These are phyloP conservation scores for Paramormyrops kingsleyae DNA, from an alignment of 2,113 vertebrate genomes.

Conservation along the genomic window DNA sequence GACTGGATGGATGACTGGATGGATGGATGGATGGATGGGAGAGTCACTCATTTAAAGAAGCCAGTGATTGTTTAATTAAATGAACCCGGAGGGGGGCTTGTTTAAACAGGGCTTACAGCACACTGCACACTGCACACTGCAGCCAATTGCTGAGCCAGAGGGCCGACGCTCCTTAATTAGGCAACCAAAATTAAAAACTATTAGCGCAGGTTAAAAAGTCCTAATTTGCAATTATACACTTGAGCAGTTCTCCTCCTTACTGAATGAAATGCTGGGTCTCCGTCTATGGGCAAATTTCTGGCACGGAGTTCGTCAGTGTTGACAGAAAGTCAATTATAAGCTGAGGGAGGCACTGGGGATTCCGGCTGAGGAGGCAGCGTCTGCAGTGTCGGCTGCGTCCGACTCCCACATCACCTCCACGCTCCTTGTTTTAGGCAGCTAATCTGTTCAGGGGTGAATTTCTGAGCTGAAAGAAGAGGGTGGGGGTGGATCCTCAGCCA, in stretches of 20 bases:
- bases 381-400: background rate
- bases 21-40: background rate
- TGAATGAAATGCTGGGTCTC: conserved; percentile 8
- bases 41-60: background rate
- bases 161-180: background rate
- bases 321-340: conserved; percentile 10
- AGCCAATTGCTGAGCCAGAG: background rate
- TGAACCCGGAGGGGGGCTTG: background rate
- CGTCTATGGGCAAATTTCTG: background rate
- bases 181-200: conserved; percentile 18
- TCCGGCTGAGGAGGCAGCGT: background rate
- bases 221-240: conserved; percentile 25
- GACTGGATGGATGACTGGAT: background rate
- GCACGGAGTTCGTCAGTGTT: background rate
- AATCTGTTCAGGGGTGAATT: background rate
- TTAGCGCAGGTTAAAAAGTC: conserved; percentile 25
- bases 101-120: background rate
- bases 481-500: background rate
- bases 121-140: background rate
- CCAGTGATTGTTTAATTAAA: conserved; percentile 13
- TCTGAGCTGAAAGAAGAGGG: background rate
- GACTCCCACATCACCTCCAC: background rate
- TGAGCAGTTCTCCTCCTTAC: conserved; percentile 13
- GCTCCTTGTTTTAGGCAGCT: background rate
- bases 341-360: background rate